A percentile compares a stretch with the other conserved stretches of the same genome.
Evolutionary conservation across 2,888 invertebrate genomes (phyloP).

Genomic region (Metalampra italica): DNA sequence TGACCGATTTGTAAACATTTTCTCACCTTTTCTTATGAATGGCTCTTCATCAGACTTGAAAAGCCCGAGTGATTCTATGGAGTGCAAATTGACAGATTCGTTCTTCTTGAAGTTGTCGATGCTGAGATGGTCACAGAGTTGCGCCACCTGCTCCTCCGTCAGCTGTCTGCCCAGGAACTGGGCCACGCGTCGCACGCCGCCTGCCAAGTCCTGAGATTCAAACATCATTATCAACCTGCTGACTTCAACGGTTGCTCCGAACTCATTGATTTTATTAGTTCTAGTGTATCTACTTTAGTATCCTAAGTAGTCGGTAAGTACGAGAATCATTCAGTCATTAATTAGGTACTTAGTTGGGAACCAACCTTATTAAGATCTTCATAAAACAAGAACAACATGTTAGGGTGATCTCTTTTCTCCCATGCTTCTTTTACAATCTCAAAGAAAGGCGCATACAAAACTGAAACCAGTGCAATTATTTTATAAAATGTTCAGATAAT

Average conservation of each 20-base stretch:
- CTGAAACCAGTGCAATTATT: not conserved
- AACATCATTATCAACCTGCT: too few species aligned
- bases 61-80: not conserved
- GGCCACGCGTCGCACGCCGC: constrained; percentile 68
- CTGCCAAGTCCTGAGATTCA: constrained; percentile 21
- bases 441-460: not conserved
- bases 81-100: constrained; percentile 56
- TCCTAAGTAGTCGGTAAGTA: too few species aligned
- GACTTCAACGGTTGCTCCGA: too few species aligned
- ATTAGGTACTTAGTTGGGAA: too few species aligned
- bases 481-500: not conserved
- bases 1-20: too few species aligned
- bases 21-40: not conserved
- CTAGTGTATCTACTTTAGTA: too few species aligned
- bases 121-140: constrained; percentile 81
- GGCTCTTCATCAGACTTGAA: not conserved
- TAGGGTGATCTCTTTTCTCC: constrained; percentile 77
- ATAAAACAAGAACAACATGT: constrained; percentile 85
- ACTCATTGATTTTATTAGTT: too few species aligned
- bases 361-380: constrained; percentile 83
- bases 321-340: too few species aligned
- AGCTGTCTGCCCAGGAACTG: constrained; percentile 76
- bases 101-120: constrained; percentile 87
- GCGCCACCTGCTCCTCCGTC: constrained; percentile 67
- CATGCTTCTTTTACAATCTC: constrained; percentile 81